These are phyloP conservation scores for Netelia melanura DNA, from an alignment of 2,888 invertebrate genomes.

Conservation along the genomic window DNA sequence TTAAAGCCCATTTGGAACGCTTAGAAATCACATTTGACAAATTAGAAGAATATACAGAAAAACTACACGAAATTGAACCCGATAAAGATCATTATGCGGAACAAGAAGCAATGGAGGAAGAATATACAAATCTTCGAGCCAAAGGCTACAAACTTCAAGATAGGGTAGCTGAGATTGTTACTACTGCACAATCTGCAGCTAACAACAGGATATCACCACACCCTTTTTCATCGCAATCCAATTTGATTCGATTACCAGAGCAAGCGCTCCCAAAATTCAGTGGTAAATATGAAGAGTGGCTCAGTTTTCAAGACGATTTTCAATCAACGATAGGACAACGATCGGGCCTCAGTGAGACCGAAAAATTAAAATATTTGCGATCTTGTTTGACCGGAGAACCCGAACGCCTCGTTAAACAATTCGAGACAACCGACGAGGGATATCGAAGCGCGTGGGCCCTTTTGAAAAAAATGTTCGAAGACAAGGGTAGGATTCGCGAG, in stretches of 20 bases:
- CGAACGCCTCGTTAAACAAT: slow-evolving; percentile 10
- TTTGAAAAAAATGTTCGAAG: slow-evolving; percentile 28
- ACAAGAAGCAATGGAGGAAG: neutral
- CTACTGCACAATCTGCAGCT: neutral
- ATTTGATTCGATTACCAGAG: neutral
- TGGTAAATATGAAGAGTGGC: slow-evolving; percentile 20
- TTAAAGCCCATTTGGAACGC: slow-evolving; percentile 5
- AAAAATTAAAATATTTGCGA: slow-evolving; percentile 34
- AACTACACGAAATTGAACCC: slow-evolving; percentile 16
- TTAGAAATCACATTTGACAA: neutral
- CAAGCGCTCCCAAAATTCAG: neutral
- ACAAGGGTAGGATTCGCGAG: slow-evolving; percentile 24
- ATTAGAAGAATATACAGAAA: neutral
- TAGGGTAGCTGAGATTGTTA: neutral
- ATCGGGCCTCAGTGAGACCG: slow-evolving; percentile 5
- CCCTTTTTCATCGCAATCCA: too few relatives aligned
- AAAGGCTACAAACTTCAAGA: neutral
- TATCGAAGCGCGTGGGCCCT: slow-evolving; percentile 15
- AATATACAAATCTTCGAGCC: neutral
- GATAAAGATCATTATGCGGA: neutral
- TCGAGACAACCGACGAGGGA: slow-evolving; percentile 15
- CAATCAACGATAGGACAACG: neutral
- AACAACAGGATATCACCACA: too few relatives aligned
- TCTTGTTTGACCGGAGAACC: slow-evolving; percentile 39
- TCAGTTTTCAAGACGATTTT: slow-evolving; percentile 18